These are phyloP conservation scores for Zeuzera pyrina DNA, from an alignment of 2,888 invertebrate species.

Conservation along the genomic window DNA sequence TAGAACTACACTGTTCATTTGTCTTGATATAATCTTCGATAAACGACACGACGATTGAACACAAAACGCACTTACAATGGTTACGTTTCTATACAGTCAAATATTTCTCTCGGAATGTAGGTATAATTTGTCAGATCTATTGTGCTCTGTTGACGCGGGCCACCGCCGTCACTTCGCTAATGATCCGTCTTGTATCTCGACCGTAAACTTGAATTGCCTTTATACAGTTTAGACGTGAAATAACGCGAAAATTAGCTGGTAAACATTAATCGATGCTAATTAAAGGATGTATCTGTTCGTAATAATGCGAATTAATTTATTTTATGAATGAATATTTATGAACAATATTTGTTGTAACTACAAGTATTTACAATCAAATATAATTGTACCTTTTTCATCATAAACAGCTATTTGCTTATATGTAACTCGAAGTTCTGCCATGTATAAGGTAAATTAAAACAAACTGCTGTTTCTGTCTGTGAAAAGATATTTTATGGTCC, in stretches of 20 bases:
- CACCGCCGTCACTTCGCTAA: constrained; percentile 33
- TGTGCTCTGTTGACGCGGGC: constrained; percentile 29
- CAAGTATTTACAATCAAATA: constrained; percentile 10
- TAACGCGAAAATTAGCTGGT: background rate
- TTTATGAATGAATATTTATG: background rate
- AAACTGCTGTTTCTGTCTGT: too few species aligned
- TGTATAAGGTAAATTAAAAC: too few species aligned
- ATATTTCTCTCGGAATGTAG: too few species aligned
- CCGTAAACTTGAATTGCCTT: constrained; percentile 34
- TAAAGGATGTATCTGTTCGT: background rate
- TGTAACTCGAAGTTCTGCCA: too few species aligned
- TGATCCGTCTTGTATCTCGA: constrained; percentile 36
- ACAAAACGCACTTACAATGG: too few species aligned
- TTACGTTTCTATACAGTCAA: too few species aligned
- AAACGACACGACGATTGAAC: too few species aligned
- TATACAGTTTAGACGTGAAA: constrained; percentile 8
- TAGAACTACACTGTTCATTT: too few species aligned
- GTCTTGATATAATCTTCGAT: too few species aligned
- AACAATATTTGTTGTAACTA: background rate
- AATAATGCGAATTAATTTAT: background rate
- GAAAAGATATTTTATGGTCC: too few species aligned
- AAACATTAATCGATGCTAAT: background rate
- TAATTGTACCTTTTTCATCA: constrained; percentile 17
- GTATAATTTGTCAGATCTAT: constrained; percentile 25
- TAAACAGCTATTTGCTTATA: too few species aligned